Evolutionary conservation across 2,888 invertebrate species (phyloP), one percentile per base, ranked within the genome.

Genomic region (Dynastes maya): DNA sequence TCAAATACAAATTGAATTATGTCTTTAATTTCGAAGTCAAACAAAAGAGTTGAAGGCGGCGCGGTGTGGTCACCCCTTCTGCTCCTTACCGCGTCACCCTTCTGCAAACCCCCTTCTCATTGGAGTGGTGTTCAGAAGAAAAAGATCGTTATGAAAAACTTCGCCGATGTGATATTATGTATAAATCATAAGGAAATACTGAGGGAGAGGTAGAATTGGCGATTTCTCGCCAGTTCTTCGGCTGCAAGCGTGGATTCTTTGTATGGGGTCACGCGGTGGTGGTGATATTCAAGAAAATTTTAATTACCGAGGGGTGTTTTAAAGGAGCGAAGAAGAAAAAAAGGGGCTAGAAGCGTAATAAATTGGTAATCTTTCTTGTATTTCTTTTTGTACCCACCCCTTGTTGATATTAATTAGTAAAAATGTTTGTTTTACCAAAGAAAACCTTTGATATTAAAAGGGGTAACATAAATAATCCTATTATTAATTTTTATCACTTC

Each of bases 1-100:
- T 88, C 88, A 87, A 87, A 86, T 87, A 87, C 87, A 87, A 88
- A 88, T 88, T 88, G 88, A 88, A 87, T 88, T 88, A 88, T 88
- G 86, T 85, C 86, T 84, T 88, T 86, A 88, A 88, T 88, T 88
- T 88, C 85, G 84, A 87, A 85, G 86, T 87, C 85, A 87, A 87
- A 87, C 87, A 87, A 86, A 87, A 86, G 86, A 87, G 85, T 85
- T 83, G 61, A 55, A 32, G 64, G 53, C 67, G 45, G 45, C n/a
- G 53, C 67, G 45, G 45, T 29, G 55, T 9, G 40, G 55, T 65
- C 11, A 61, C 61, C 61, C 61, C 29, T 58, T 49, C 2, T 51
- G 22, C 40, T 63, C 45, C 11, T 22, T 13, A 27, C 45, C 61
- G 27, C 51, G 51, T 49, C 27, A 29, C 22, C 51, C 67, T 27